Evolutionary conservation across 1,140 invertebrate species (phyloP), one percentile per base, ranked within the genome.

Genomic region (Papilio polytes): DNA sequence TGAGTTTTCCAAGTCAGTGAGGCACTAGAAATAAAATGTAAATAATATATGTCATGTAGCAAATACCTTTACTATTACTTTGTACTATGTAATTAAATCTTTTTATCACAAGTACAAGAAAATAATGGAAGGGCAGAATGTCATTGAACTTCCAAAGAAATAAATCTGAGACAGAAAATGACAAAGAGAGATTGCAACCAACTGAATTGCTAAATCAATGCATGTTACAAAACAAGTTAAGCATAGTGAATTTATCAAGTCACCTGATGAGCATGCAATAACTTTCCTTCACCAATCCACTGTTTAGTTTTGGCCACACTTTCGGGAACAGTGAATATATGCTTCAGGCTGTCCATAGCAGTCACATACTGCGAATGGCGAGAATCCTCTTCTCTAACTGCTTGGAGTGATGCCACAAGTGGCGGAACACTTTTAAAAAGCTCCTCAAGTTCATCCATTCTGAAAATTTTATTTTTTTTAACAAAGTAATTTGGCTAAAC

Each of bases 241-340:
- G 31, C 7, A 8, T 41, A 41, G 36, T 41, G 36, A 7, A 41
- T 41, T 41, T 12, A 63, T 63, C 59, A 26, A 15, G 3, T 36
- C 6, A 96, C 96, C 96, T 99, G 97, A 95, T 99, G 99, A 13
- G 99, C 98, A 93, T 98, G 97, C 0, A 99, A 93, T 13, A 99
- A 95, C 94, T 99, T 99, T 74, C 99, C 98, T 85, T 99, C 99
- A 84, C 97, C 97, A 81, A 99, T 99, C 95, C 98, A 98, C 77
- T 98, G 97, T 87, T 98, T 97, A 0, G 99, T 99, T 95, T 98
- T 99, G 80, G 98, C 97, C 2, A 99, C 98, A 95, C 98, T 99
- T 90, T 99, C 98, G 13, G 98, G 98, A 0, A 99, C 98, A 70
- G 98, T 99, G 87, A 99, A 99, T 80, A 99, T 99, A 89, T 99